Evolutionary conservation across 37 sponge, comb jelly and placozoan species (phyloP).

Genomic region (Spongia lamella): DNA sequence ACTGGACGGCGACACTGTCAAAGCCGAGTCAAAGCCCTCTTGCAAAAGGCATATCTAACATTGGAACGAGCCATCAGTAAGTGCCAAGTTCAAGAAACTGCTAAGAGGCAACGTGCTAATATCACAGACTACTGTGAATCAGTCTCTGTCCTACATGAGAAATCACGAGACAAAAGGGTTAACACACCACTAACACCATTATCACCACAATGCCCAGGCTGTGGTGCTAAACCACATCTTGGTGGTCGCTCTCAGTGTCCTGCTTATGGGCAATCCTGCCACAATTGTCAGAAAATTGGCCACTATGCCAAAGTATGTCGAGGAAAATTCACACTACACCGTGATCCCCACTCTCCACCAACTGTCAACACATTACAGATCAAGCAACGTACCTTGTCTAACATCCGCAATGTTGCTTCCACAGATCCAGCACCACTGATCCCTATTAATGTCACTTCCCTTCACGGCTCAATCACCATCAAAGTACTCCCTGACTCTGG

Average conservation of each 20-base stretch:
- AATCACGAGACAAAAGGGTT: neutral
- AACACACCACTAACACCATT: neutral
- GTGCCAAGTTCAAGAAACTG: constrained; percentile 31
- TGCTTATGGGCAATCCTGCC: constrained; percentile 8
- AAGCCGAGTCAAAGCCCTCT: too few species aligned
- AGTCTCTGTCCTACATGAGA: too few species aligned
- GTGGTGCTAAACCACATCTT: constrained; percentile 14
- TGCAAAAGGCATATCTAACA: constrained; percentile 3
- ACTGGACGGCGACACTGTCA: constrained; percentile 18
- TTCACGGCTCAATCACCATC: neutral
- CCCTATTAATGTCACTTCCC: constrained; percentile 6
- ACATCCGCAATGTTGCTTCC: neutral
- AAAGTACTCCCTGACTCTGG: constrained; percentile 7
- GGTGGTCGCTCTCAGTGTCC: constrained; percentile 23
- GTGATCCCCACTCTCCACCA: too few species aligned
- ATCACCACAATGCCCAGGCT: constrained; percentile 24
- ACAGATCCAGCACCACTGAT: constrained; percentile 19
- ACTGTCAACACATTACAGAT: too few species aligned
- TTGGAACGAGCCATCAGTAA: constrained; percentile 16
- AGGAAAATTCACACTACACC: too few species aligned
- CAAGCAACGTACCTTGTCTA: neutral
- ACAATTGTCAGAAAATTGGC: constrained; percentile 24
- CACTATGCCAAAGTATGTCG: constrained; percentile 22
- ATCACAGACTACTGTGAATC: neutral
- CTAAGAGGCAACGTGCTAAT: constrained; percentile 21